Conservation (phyloP, 1,140 invertebrate species). For the Neuroterus valhalla region DNA sequence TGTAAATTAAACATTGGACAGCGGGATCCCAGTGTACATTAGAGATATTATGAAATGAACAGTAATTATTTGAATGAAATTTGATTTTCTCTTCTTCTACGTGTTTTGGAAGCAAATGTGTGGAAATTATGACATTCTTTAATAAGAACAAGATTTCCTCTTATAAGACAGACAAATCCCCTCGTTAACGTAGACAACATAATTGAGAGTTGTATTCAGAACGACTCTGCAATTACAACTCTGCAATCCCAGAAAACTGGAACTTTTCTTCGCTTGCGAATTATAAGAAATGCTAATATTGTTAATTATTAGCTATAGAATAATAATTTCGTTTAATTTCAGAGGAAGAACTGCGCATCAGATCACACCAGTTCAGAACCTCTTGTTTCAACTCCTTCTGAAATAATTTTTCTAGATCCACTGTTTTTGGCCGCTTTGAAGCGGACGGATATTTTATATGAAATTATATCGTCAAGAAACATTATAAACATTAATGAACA, state of each 20-base stretch:
- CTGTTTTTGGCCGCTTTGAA: no score
- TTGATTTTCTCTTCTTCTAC: background rate
- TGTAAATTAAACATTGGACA: background rate
- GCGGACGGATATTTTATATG: no score
- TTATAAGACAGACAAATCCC: constrained; percentile 5
- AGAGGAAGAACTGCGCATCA: no score
- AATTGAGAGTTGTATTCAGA: constrained; percentile 26
- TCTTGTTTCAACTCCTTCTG: no score
- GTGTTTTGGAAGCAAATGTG: background rate
- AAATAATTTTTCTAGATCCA: no score
- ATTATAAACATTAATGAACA: no score
- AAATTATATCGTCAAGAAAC: no score
- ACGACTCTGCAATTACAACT: constrained; percentile 1
- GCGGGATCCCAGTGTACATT: no score
- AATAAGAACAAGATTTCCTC: background rate
- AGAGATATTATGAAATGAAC: background rate
- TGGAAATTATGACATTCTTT: background rate
- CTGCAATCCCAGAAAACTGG: background rate
- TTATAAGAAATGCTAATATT: background rate
- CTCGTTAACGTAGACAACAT: background rate
- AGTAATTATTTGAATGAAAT: background rate
- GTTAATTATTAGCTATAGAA: no score
- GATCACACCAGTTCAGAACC: no score
- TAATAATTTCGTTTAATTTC: no score
- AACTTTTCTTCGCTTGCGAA: background rate